A percentile compares a stretch with the other conserved stretches of the same genome.
Evolutionary conservation across 1,140 invertebrate genomes (phyloP).

Genomic region (Leptinotarsa undecemlineata): DNA sequence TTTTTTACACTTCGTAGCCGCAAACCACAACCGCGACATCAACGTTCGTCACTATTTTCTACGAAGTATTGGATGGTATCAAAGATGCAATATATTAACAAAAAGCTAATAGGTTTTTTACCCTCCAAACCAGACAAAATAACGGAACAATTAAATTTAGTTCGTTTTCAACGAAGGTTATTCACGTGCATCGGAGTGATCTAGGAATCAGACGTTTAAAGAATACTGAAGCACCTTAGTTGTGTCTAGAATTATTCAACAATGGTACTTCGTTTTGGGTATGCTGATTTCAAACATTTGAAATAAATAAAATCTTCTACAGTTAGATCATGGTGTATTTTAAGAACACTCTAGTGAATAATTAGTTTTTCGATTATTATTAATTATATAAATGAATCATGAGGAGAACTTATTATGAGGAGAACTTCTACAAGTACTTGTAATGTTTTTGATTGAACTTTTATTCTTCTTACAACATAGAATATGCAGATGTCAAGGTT

Average conservation of each 20-base stretch:
- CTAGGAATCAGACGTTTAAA: not conserved
- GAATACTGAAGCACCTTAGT: not conserved
- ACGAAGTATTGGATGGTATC: not conserved
- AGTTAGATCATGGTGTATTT: too few species aligned
- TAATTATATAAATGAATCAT: too few species aligned
- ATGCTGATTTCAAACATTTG: not conserved
- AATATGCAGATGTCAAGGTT: too few species aligned
- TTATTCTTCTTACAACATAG: too few species aligned
- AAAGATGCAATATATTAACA: not conserved
- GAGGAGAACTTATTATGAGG: too few species aligned
- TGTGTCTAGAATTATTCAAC: not conserved
- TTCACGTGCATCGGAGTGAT: not conserved
- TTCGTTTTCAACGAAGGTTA: not conserved
- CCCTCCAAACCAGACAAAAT: not conserved
- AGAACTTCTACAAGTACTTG: too few species aligned
- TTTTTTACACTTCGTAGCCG: not conserved
- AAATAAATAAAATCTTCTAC: too few species aligned
- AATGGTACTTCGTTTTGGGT: not conserved
- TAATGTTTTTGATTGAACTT: too few species aligned
- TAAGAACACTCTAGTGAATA: too few species aligned
- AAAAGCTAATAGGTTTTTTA: constrained; percentile 1
- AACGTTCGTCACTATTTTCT: not conserved
- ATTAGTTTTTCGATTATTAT: too few species aligned
- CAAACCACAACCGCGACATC: not conserved
- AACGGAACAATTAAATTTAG: constrained; percentile 6